Conservation (phyloP, 2,797 vertebrate species). For the Carcharodon carcharias region DNA sequence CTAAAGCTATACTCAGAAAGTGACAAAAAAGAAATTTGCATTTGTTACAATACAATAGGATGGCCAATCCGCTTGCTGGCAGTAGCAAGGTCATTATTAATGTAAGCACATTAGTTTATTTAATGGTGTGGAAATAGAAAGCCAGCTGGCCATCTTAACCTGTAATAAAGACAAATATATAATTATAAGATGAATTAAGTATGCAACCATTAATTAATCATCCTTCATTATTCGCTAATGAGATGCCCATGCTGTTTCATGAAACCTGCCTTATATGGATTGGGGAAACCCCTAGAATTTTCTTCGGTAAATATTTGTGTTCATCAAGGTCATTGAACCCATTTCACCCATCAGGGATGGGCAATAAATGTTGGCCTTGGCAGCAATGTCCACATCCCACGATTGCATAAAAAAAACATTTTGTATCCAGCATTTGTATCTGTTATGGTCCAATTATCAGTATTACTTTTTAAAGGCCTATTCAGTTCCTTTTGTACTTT, state of each 20-base stretch:
- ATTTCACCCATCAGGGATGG: neutral
- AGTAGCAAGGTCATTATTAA: neutral
- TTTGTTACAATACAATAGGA: neutral
- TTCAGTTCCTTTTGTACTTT: neutral
- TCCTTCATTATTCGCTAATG: neutral
- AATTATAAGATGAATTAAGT: neutral
- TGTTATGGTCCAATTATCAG: neutral
- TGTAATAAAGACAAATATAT: constrained; percentile 1
- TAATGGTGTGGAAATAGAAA: neutral
- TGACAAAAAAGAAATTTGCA: neutral
- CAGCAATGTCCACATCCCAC: neutral
- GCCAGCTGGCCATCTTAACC: constrained; percentile 11
- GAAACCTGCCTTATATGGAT: neutral
- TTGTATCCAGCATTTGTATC: neutral
- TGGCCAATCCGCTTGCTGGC: neutral
- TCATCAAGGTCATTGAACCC: neutral
- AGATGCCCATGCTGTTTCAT: neutral
- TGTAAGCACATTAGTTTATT: constrained; percentile 20
- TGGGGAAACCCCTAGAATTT: neutral
- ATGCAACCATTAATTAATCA: neutral
- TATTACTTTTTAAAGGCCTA: neutral
- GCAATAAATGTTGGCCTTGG: neutral
- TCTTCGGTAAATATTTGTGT: neutral
- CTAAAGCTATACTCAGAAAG: neutral
- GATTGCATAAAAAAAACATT: neutral